Evolutionary conservation across 2,888 invertebrate genomes (phyloP), one percentile per base, ranked within the genome.

Genomic region (Thereva unica): DNA sequence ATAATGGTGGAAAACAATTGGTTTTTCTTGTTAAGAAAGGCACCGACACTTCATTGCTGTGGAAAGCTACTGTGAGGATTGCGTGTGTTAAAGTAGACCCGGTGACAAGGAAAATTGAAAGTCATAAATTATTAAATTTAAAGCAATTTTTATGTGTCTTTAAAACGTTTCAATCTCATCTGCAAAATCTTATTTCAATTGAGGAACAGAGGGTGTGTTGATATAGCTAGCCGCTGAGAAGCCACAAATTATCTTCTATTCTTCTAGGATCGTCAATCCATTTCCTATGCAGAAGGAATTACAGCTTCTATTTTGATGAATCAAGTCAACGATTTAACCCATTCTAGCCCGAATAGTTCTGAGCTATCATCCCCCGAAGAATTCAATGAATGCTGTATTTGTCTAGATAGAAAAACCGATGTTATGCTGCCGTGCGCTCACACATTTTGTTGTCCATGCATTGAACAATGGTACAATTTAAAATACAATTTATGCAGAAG

Each of bases 351-450:
- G 6, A 40, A 23, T 35, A 41, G 40, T 7, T 53, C 53, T 41
- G 55, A 55, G 5, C 37, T 23, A 9, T 64, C 64, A 5, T 40
- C 54, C 4, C 44, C 54, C 6, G 78, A 79, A 45, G 79, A 79
- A 66, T 75, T 79, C 38, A 82, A 82, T 57, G 88, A 89, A 75
- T 90, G 90, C 74, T 87, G 87, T 74, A 89, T 90, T 73, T 90
- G 90, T 76, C 84, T 90, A 78, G 89, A 90, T 75, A 79, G 88
- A 64, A 84, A 84, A 74, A 86, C 87, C 1, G 88, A 89, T 76
- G 84, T 89, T 38, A 85, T 87, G 69, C 78, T 90, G 69, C 87
- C 88, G 2, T 90, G 90, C 77, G 82, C 87, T 1, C 90, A 90
- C 76, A 85, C 85, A 72, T 90, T 87, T 78, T 90, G 90, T 76